A percentile compares a stretch with the other conserved stretches of the same genome.
These are phyloP conservation scores for Rattus rattus DNA, from an alignment of 2,113 vertebrate genomes.

Conservation along the genomic window DNA sequence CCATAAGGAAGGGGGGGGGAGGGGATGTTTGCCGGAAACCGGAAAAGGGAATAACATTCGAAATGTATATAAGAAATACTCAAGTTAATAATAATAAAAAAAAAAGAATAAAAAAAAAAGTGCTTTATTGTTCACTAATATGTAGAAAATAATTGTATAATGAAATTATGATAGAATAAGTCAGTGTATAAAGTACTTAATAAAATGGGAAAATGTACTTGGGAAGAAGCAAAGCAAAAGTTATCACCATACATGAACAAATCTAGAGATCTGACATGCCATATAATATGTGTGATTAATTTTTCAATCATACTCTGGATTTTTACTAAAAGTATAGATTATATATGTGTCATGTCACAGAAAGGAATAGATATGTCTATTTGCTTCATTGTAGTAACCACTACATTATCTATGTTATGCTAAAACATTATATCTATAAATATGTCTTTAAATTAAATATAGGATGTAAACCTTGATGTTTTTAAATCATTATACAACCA, in stretches of 20 bases:
- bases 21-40: no score
- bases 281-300: neutral
- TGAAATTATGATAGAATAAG: neutral
- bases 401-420: neutral
- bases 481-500: constrained; percentile 3
- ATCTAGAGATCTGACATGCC: neutral
- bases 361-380: neutral
- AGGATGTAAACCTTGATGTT: neutral
- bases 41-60: no score
- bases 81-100: no score
- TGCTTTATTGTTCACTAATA: neutral
- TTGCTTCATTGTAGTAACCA: neutral
- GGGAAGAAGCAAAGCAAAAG: neutral
- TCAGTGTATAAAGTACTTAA: neutral
- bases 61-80: no score
- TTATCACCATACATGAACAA: neutral
- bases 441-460: constrained; percentile 25
- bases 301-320: neutral
- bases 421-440: neutral
- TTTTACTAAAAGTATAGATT: neutral
- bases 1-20: no score
- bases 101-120: no score
- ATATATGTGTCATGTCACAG: neutral
- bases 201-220: neutral
- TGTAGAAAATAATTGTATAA: neutral